phyloP scores from a whole-genome alignment of 2,888 invertebrate genomes.

The Pocota personata region DNA sequence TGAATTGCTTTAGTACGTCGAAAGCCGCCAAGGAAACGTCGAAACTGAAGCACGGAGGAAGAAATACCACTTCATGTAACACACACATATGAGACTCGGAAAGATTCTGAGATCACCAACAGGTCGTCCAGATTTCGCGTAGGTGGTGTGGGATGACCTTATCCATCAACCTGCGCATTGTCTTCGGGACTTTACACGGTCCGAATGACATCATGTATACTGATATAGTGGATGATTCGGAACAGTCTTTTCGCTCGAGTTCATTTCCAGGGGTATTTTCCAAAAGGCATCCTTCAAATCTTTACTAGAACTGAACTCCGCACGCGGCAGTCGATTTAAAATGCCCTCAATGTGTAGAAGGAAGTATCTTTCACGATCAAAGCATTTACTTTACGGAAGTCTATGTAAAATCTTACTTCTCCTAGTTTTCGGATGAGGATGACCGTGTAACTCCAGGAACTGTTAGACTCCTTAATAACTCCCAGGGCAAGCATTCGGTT shows the following conservation, averaged over 20 bases:
- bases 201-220: constrained; percentile 72
- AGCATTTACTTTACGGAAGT: no score
- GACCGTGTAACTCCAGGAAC: no score
- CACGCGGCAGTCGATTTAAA: constrained; percentile 46
- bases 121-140: constrained; percentile 45
- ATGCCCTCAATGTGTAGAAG: constrained; percentile 59
- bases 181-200: constrained; percentile 50
- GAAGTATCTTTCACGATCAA: no score
- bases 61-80: not conserved
- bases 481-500: no score
- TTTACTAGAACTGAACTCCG: constrained; percentile 50
- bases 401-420: no score
- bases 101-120: constrained; percentile 37
- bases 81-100: not conserved
- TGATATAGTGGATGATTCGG: no score
- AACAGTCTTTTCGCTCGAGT: no score
- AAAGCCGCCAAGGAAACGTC: no score
- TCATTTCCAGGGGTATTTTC: constrained; percentile 52
- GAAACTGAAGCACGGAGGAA: constrained; percentile 30
- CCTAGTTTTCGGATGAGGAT: no score
- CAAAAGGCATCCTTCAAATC: constrained; percentile 69
- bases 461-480: no score
- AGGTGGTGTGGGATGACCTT: no score
- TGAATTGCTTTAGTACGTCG: constrained; percentile 8
- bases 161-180: constrained; percentile 58